Evolutionary conservation across 2,888 invertebrate genomes (phyloP).

Genomic region (Hyalella azteca): DNA sequence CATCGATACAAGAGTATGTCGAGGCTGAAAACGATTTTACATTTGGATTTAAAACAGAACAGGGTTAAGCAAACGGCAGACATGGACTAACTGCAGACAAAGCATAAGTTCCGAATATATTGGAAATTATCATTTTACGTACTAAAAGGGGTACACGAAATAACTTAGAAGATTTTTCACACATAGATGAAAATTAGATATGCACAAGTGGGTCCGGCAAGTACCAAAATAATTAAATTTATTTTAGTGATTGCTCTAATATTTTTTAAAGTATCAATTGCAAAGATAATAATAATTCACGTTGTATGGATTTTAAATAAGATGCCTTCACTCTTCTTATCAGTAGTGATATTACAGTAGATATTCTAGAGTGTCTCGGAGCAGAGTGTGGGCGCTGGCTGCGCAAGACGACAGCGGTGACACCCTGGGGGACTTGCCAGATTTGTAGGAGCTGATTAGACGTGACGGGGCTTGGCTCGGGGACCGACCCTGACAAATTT

Average conservation of each 20-base stretch:
- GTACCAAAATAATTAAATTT: not conserved
- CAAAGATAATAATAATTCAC: not conserved
- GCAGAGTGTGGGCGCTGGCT: not conserved
- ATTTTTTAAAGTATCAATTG: not conserved
- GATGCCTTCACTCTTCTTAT: not conserved
- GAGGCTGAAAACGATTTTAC: no score
- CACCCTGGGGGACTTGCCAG: not conserved
- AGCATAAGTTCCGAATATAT: no score
- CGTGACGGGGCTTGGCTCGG: not conserved
- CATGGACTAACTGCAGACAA: no score
- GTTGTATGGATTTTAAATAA: not conserved
- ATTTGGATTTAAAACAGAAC: no score
- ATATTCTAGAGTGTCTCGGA: not conserved
- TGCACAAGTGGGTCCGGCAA: no score
- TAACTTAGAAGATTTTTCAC: no score
- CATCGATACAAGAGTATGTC: no score
- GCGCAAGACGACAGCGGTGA: not conserved
- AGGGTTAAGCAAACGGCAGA: no score
- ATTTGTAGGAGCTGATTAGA: constrained; percentile 29
- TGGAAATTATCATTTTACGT: no score
- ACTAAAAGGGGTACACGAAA: no score
- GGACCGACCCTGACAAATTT: constrained; percentile 35
- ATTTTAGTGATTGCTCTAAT: not conserved
- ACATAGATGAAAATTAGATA: no score
- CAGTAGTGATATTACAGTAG: not conserved